These are phyloP conservation scores for Psettodes erumei DNA, from an alignment of 2,113 vertebrate genomes.

Conservation along the genomic window DNA sequence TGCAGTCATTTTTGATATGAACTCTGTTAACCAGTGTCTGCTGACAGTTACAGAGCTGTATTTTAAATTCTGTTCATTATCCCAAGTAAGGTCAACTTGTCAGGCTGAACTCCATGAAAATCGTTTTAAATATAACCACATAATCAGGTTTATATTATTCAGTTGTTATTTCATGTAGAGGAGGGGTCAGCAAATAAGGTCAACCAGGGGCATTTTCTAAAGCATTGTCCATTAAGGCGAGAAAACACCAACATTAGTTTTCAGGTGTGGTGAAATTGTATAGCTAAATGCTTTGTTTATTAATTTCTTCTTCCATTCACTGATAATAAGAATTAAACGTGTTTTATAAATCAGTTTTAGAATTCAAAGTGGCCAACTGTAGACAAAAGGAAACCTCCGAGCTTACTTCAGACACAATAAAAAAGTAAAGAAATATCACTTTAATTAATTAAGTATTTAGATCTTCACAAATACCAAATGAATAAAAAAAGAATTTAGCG, in stretches of 20 bases:
- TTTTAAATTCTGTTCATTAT: neutral
- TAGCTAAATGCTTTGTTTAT: neutral
- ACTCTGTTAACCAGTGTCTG: neutral
- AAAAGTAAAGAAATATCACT: neutral
- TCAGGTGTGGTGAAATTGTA: neutral
- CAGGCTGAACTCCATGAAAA: neutral
- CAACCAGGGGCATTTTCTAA: too few species aligned
- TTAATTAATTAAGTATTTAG: too few species aligned
- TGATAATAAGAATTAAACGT: neutral
- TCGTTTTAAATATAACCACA: neutral
- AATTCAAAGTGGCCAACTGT: too few species aligned
- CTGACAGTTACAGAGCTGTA: neutral
- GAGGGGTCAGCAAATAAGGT: too few species aligned
- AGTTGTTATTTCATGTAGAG: neutral
- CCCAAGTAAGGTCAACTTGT: neutral
- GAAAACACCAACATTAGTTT: neutral
- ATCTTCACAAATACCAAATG: too few species aligned
- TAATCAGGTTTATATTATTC: neutral
- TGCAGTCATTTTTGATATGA: conserved; percentile 70
- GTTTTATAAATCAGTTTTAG: too few species aligned
- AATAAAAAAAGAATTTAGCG: too few species aligned
- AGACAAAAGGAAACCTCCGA: too few species aligned
- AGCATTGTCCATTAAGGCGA: neutral
- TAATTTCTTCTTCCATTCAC: neutral
- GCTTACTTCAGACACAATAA: too few species aligned